Percentiles rank a stretch among this genome's conserved stretches.
phyloP scores from a whole-genome alignment of 2,888 invertebrate genomes.

The Chymomyza amoena region DNA sequence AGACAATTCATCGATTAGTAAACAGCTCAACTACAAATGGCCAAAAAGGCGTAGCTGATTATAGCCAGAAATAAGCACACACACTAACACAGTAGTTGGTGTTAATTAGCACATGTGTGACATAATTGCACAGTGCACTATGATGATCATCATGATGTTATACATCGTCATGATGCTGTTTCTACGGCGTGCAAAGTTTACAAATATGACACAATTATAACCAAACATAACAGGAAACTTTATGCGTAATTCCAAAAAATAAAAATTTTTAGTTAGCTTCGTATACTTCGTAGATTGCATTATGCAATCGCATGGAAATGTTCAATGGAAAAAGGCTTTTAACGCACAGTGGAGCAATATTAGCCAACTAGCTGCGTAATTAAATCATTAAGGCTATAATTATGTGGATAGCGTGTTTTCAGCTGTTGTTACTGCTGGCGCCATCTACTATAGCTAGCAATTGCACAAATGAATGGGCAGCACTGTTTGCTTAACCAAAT shows the following conservation, averaged over 20 bases:
- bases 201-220: not conserved
- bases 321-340: not conserved
- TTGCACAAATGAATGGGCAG: no score
- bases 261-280: not conserved
- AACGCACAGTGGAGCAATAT: not conserved
- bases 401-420: no score
- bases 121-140: not conserved
- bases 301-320: conserved; percentile 47
- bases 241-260: conserved; percentile 42
- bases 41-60: conserved; percentile 36
- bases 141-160: not conserved
- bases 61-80: not conserved
- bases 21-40: not conserved
- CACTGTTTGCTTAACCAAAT: no score
- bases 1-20: not conserved
- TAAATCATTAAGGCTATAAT: not conserved
- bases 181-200: not conserved
- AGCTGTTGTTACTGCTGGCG: no score
- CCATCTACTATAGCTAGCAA: no score
- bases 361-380: no score
- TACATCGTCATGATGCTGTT: not conserved
- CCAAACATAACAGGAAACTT: conserved; percentile 43
- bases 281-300: conserved; percentile 30
- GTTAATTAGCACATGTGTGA: not conserved
- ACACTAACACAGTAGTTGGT: not conserved